Percentiles rank a stretch among this genome's conserved stretches.
These are phyloP conservation scores for Cacatua alba DNA, from an alignment of 2,113 vertebrate species.

Conservation along the genomic window DNA sequence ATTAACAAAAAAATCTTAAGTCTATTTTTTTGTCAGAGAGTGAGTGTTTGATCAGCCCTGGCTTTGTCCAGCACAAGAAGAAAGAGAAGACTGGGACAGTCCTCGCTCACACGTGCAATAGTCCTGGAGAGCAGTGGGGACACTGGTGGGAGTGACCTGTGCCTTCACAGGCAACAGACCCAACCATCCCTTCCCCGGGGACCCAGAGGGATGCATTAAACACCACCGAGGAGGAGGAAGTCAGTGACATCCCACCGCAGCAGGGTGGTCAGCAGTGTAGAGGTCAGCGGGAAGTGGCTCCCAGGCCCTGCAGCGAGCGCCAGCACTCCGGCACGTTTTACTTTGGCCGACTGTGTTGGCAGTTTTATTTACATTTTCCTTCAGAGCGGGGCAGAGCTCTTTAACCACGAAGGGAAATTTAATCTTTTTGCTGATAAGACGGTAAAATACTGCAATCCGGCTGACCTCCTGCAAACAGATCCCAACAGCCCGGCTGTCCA, in stretches of 20 bases:
- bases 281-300: too few species aligned
- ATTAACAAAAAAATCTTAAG: too few species aligned
- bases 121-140: background rate
- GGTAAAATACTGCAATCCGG: constrained; percentile 33
- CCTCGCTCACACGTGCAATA: accelerated
- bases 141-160: accelerated
- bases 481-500: constrained; percentile 41
- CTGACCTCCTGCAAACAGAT: constrained; percentile 49
- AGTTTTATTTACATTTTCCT: constrained; percentile 28
- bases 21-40: background rate
- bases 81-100: accelerated
- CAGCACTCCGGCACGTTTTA: background rate
- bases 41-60: background rate
- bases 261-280: too few species aligned
- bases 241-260: too few species aligned
- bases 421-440: constrained; percentile 64
- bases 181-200: background rate
- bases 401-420: constrained; percentile 22
- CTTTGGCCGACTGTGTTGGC: background rate
- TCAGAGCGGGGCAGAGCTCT: background rate
- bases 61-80: accelerated
- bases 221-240: background rate
- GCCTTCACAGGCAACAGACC: background rate
- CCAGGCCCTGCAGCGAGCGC: too few species aligned
- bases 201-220: background rate